A percentile compares a stretch with the other conserved stretches of the same genome.
Conservation (phyloP, 1,140 invertebrate genomes). For the Philotrypesis tridentata region DNA sequence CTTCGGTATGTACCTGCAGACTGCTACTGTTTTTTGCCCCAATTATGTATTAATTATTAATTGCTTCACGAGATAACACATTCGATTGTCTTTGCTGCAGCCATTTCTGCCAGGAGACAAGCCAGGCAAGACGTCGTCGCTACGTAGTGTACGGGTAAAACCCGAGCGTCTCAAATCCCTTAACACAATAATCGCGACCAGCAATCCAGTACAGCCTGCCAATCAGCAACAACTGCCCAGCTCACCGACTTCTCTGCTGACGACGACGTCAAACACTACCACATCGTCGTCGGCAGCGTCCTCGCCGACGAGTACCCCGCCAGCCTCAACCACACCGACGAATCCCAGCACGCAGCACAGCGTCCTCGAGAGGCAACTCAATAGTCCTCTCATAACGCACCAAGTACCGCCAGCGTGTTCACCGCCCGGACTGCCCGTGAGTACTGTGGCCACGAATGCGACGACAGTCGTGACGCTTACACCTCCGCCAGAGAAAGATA, state of each 20-base stretch:
- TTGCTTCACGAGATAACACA: background rate
- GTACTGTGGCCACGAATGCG: constrained; percentile 65
- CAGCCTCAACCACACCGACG: constrained; percentile 65
- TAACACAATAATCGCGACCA: constrained; percentile 67
- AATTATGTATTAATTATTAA: too few relatives aligned
- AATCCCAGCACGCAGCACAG: constrained; percentile 60
- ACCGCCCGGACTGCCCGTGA: constrained; percentile 61
- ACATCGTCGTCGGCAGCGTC: constrained; percentile 63
- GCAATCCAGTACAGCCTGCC: constrained; percentile 49
- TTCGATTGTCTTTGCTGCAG: constrained; percentile 49
- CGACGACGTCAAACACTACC: constrained; percentile 46
- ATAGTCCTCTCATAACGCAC: constrained; percentile 68
- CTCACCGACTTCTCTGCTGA: constrained; percentile 32
- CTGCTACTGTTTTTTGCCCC: too few relatives aligned
- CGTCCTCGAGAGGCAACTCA: constrained; percentile 68
- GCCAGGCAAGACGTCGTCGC: constrained; percentile 74
- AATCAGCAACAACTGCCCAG: constrained; percentile 63
- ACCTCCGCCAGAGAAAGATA: constrained; percentile 69
- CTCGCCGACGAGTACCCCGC: constrained; percentile 63
- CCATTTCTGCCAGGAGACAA: constrained; percentile 70
- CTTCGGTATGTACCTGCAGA: constrained; percentile 61
- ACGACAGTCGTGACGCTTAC: constrained; percentile 68
- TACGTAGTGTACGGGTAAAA: constrained; percentile 78
- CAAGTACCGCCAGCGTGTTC: constrained; percentile 61
- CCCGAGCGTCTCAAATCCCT: constrained; percentile 74